A percentile compares a stretch with the other conserved stretches of the same genome.
Conservation (phyloP, 2,888 invertebrate genomes). For the Coleophora deauratella region DNA sequence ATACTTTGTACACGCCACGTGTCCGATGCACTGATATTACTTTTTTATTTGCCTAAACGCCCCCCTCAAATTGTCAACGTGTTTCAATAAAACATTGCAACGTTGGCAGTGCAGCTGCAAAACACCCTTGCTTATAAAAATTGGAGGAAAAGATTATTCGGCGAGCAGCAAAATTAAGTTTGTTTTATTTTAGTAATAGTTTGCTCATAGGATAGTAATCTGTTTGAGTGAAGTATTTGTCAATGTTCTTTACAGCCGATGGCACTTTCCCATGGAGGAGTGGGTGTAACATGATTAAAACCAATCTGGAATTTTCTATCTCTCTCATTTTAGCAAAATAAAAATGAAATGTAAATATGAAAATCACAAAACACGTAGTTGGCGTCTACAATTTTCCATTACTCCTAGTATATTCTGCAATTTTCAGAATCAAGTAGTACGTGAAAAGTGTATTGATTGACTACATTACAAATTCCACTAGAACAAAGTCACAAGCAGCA, state of each 20-base stretch:
- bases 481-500: no score
- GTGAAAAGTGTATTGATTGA: no score
- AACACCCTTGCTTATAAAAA: background rate
- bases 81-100: slow-evolving; percentile 35
- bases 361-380: no score
- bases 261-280: slow-evolving; percentile 45
- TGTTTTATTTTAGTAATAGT: slow-evolving; percentile 34
- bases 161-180: slow-evolving; percentile 18
- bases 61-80: slow-evolving; percentile 67
- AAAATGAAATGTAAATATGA: no score
- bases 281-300: no score
- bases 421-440: no score
- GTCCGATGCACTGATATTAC: slow-evolving; percentile 52
- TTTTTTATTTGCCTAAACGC: slow-evolving; percentile 65
- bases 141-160: background rate
- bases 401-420: no score
- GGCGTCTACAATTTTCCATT: no score
- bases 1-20: slow-evolving; percentile 47
- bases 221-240: slow-evolving; percentile 42
- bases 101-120: background rate
- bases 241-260: slow-evolving; percentile 32
- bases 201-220: slow-evolving; percentile 58
- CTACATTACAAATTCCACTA: no score
- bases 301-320: no score
- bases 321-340: no score